These are phyloP conservation scores for Poeciliopsis gracilis DNA, from an alignment of 2,797 vertebrate species.

Conservation along the genomic window DNA sequence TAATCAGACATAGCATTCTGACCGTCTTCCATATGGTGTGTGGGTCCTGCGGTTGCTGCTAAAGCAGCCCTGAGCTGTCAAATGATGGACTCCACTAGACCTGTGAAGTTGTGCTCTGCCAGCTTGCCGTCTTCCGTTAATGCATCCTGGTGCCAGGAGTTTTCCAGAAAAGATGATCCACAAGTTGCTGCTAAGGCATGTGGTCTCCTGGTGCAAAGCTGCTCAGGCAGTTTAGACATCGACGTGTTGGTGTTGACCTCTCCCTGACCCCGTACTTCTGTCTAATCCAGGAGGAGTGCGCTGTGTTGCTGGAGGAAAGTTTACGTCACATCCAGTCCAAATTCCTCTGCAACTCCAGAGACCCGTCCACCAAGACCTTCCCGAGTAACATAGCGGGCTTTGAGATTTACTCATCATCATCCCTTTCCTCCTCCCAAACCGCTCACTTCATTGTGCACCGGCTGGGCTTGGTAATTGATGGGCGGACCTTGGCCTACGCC, in stretches of 20 bases:
- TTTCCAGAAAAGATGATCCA: background rate
- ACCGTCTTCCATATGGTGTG: background rate
- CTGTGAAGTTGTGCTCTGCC: background rate
- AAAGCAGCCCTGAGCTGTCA: background rate
- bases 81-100: background rate
- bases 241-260: slow-evolving; percentile 24
- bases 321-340: slow-evolving; percentile 88
- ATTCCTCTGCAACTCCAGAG: slow-evolving; percentile 75
- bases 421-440: slow-evolving; percentile 60
- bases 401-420: slow-evolving; percentile 69
- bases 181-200: slow-evolving; percentile 24
- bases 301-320: slow-evolving; percentile 90
- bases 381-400: slow-evolving; percentile 73
- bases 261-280: slow-evolving; percentile 39
- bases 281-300: slow-evolving; percentile 89
- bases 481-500: slow-evolving; percentile 92
- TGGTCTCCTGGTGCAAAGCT: slow-evolving; percentile 57
- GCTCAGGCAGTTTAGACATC: slow-evolving; percentile 28
- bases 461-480: slow-evolving; percentile 93
- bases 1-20: background rate
- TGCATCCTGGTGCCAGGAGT: background rate
- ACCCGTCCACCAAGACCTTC: slow-evolving; percentile 69
- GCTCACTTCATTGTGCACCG: slow-evolving; percentile 73
- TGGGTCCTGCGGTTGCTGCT: background rate
- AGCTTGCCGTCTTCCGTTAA: background rate